These are phyloP conservation scores for Calypte anna DNA, from an alignment of 2,113 vertebrate species.

Conservation along the genomic window DNA sequence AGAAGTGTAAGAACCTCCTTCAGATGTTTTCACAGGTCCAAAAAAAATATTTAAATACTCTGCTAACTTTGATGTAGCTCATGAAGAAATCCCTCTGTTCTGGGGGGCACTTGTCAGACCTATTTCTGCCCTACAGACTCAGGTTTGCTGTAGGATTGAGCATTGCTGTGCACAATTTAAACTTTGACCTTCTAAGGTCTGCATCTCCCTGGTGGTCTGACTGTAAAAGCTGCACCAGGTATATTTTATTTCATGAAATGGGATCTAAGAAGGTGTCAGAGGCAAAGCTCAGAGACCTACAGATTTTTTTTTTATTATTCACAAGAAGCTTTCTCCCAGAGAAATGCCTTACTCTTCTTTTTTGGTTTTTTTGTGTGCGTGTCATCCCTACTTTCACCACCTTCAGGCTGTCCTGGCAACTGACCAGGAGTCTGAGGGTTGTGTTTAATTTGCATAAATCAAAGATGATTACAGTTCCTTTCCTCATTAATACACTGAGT, in stretches of 20 bases:
- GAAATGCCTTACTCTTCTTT: neutral
- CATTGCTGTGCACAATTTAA: neutral
- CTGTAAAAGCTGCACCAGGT: neutral
- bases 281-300: neutral
- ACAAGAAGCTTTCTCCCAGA: neutral
- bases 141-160: neutral
- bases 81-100: neutral
- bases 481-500: slow-evolving; percentile 36
- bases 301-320: neutral
- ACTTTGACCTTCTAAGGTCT: neutral
- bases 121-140: neutral
- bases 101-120: neutral
- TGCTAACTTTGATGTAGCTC: neutral
- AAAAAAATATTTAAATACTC: neutral
- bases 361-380: no score
- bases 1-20: neutral
- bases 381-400: neutral
- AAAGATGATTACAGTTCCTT: slow-evolving; percentile 21
- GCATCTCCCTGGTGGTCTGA: neutral
- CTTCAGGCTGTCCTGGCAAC: slow-evolving; percentile 11
- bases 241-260: neutral
- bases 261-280: neutral
- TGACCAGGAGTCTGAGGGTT: slow-evolving; percentile 37
- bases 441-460: slow-evolving; percentile 45
- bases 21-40: neutral